Percentiles rank a stretch among this genome's conserved stretches.
Conservation (phyloP, 37 sponge, comb jelly and placozoan genomes). For the Crambe crambe region DNA sequence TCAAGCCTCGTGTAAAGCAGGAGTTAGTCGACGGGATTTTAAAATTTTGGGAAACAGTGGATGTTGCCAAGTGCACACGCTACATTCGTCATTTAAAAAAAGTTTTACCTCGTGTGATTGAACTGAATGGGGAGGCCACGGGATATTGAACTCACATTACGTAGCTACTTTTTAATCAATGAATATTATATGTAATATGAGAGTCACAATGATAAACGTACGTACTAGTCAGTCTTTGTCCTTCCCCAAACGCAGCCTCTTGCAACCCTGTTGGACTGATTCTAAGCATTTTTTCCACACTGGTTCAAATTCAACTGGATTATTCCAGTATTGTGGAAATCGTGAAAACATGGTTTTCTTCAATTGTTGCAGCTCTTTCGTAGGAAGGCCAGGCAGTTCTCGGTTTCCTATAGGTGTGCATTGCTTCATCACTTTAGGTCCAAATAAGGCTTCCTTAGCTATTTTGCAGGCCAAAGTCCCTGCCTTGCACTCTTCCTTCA, state of each 20-base stretch:
- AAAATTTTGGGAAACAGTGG: constrained; percentile 36
- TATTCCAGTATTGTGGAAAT: constrained; percentile 27
- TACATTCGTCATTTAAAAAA: constrained; percentile 28
- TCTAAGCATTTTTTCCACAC: constrained; percentile 10
- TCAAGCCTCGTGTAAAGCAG: constrained; percentile 23
- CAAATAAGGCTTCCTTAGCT: no score
- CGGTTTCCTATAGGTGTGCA: constrained; percentile 26
- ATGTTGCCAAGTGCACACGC: constrained; percentile 3
- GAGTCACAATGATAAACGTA: no score
- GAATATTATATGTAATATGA: no score
- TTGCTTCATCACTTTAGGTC: background rate
- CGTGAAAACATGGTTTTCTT: constrained; percentile 8
- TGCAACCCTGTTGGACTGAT: constrained; percentile 20
- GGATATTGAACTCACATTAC: no score
- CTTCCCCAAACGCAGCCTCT: no score
- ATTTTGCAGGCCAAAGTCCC: no score
- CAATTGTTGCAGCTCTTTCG: constrained; percentile 1
- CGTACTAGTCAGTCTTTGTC: no score
- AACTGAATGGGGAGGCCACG: no score
- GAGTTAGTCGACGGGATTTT: constrained; percentile 28
- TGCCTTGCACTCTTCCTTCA: no score
- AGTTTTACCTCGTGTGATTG: constrained; percentile 28
- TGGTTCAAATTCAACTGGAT: no score
- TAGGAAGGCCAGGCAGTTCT: constrained; percentile 16
- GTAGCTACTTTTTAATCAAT: no score